phyloP scores from a whole-genome alignment of 2,888 invertebrate species.

The Frankliniella fusca region DNA sequence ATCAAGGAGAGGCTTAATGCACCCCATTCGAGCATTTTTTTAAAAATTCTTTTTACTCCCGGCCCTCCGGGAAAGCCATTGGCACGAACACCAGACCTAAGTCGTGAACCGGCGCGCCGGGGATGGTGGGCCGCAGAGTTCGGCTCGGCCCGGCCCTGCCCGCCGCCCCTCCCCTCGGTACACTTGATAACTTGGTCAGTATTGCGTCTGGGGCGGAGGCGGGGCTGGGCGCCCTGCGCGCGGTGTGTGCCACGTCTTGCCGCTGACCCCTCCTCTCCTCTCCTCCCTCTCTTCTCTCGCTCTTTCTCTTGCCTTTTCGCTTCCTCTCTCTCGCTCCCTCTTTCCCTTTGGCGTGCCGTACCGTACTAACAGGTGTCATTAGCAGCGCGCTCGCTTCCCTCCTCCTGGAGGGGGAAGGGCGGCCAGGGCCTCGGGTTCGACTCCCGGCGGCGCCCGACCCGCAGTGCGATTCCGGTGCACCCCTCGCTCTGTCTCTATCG shows the following conservation, averaged over 20 bases:
- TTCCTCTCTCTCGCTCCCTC: background rate
- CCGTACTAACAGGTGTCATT: slow-evolving; percentile 23
- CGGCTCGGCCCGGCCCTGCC: background rate
- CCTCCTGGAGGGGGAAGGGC: too few species aligned
- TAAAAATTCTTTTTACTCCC: too few species aligned
- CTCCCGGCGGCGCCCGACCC: too few species aligned
- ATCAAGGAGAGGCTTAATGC: too few species aligned
- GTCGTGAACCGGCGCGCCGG: too few species aligned
- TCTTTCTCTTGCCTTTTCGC: background rate
- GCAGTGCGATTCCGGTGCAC: too few species aligned
- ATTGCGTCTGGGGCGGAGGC: background rate
- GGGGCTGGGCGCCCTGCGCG: background rate
- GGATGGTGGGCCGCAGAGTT: too few species aligned
- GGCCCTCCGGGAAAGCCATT: too few species aligned
- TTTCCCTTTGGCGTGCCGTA: background rate
- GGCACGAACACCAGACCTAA: too few species aligned
- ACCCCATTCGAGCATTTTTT: too few species aligned
- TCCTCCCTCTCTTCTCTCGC: background rate
- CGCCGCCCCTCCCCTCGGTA: background rate
- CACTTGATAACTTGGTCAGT: slow-evolving; percentile 20
- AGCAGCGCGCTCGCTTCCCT: background rate
- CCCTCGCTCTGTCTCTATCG: too few species aligned
- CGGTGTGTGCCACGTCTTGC: background rate
- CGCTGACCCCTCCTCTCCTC: background rate
- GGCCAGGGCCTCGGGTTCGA: too few species aligned